Conservation (phyloP, 2,888 invertebrate species). For the Chalcis sispes region DNA sequence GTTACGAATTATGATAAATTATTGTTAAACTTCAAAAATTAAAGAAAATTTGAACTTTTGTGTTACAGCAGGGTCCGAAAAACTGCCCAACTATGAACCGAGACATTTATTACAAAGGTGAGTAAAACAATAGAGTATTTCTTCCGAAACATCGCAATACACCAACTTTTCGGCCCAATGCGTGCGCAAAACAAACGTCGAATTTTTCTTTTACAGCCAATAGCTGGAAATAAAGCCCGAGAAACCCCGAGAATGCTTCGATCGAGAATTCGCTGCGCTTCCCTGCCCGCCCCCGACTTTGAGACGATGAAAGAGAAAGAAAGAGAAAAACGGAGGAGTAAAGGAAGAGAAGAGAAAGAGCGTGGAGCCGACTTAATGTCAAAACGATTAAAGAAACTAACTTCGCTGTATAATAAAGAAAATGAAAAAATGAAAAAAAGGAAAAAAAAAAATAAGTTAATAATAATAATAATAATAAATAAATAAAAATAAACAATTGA, state of each 20-base stretch:
- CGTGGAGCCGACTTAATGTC: no score
- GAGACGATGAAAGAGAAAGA: no score
- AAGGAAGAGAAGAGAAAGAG: no score
- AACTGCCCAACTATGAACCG: slow-evolving; percentile 95
- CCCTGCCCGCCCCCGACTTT: slow-evolving; percentile 22
- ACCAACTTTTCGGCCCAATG: neutral
- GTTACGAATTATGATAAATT: no score
- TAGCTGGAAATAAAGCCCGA: slow-evolving; percentile 89
- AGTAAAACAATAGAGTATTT: no score
- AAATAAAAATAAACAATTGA: slow-evolving; percentile 57
- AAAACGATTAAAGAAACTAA: no score
- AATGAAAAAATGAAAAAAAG: neutral
- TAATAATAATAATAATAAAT: neutral
- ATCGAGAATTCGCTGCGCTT: slow-evolving; percentile 54
- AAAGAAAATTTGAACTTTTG: slow-evolving; percentile 62
- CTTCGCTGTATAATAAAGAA: slow-evolving; percentile 14
- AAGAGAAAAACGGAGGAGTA: no score
- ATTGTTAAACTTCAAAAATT: neutral
- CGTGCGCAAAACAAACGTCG: neutral
- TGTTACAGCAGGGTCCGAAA: slow-evolving; percentile 82
- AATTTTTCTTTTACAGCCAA: slow-evolving; percentile 80
- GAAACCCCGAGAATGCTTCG: slow-evolving; percentile 56
- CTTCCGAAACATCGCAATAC: neutral
- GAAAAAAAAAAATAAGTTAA: neutral
- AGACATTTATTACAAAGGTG: slow-evolving; percentile 94